Evolutionary conservation across 2,888 invertebrate genomes (phyloP), one percentile per base, ranked within the genome.

Genomic region (Drosophila pseudotalamancana): DNA sequence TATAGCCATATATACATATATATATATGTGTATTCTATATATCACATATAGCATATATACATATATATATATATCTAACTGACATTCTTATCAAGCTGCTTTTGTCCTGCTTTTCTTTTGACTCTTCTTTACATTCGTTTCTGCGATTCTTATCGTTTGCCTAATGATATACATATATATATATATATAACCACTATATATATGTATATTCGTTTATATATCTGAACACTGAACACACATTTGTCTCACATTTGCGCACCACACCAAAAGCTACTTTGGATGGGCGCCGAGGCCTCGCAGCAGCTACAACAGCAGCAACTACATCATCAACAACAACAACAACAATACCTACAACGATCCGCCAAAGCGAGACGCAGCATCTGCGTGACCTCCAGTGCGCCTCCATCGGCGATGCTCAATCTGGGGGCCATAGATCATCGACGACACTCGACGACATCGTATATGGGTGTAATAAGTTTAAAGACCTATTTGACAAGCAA

Each of bases 381-480:
- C 66, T 91, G 90, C 66, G 90, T 89, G 64, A 89, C 90, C 35
- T 74, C 89, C 67, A 90, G 88, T 71, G 87, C 88, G 57, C 88
- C 89, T 43, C 82, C 90, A 23, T 75, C 88, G 54, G 77, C 89
- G 32, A 76, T 76, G 57, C 71, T 88, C 43, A 81, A 87, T 54
- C 49, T 86, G 71, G 71, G 66, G 45, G 71, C 71, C 63, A 68
- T 64, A 50, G 84, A 81, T 63, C 81, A 88, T 73, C 89, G 91
- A 55, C 84, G 91, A 60, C 91, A 91, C 80, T 91, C 91, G 69
- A 90, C 91, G 72, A 87, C 91, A 82, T 90, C 91, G 59, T 90
- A 90, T 73, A 80, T 90, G 88, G 90, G 91, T 89, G 91, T 91
- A 91, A 91, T 87, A 84, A 82, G 63, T 75, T 70, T 54, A 45